A percentile compares a stretch with the other conserved stretches of the same genome.
These are phyloP conservation scores for Tiliqua scincoides DNA, from an alignment of 2,113 vertebrate genomes.

Conservation along the genomic window DNA sequence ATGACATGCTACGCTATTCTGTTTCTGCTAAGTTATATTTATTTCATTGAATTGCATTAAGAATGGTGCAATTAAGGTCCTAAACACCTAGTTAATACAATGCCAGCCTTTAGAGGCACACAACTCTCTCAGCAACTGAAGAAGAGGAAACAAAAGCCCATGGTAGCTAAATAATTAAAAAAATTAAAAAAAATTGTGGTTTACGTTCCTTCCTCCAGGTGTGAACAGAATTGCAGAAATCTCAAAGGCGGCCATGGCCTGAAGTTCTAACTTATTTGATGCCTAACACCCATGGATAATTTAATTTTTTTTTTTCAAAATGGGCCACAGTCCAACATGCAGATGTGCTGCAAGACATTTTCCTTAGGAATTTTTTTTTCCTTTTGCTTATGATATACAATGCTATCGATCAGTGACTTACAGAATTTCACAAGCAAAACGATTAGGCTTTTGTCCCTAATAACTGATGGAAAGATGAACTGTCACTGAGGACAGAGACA, in stretches of 20 bases:
- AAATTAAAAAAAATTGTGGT: no score
- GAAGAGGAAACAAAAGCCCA: no score
- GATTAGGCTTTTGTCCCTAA: not conserved
- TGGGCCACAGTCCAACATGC: not conserved
- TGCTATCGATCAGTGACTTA: not conserved
- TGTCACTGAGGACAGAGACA: no score
- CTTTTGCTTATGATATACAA: no score
- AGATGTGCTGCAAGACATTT: not conserved
- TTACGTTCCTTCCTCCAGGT: not conserved
- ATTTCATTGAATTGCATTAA: not conserved
- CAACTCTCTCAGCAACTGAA: not conserved
- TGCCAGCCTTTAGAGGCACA: not conserved
- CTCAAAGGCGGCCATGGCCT: not conserved
- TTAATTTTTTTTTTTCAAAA: not conserved
- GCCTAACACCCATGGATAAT: not conserved
- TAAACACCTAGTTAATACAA: not conserved
- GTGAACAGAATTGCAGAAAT: not conserved
- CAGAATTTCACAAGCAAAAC: not conserved
- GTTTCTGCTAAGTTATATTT: not conserved
- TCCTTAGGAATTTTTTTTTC: not conserved
- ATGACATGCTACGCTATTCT: conserved; percentile 22
- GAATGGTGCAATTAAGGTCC: not conserved
- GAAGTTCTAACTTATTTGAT: not conserved
- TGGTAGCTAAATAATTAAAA: not conserved
- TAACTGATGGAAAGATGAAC: no score